Percentiles rank a stretch among this genome's conserved stretches.
Conservation (phyloP, 1,140 invertebrate genomes). For the Agrilus planipennis region DNA sequence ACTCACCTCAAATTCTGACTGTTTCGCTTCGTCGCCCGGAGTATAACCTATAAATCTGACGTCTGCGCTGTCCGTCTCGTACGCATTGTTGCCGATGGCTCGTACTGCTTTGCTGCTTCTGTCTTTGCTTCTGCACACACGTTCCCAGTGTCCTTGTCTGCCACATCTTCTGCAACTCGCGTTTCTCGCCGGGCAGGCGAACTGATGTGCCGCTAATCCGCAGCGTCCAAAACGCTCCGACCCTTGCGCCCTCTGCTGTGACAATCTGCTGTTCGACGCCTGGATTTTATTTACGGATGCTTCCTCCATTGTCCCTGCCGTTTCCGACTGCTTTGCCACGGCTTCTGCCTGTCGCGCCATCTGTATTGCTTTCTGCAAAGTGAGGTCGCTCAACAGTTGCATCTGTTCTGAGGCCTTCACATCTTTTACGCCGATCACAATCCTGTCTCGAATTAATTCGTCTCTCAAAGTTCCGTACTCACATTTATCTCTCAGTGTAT, state of each 20-base stretch:
- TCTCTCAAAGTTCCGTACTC: constrained; percentile 28
- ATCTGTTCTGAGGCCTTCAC: constrained; percentile 18
- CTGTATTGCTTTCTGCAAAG: constrained; percentile 14
- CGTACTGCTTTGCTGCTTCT: neutral
- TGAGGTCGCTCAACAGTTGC: constrained; percentile 16
- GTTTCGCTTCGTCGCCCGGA: no score
- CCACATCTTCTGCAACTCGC: constrained; percentile 14
- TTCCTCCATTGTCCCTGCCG: neutral
- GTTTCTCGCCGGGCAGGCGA: constrained; percentile 16
- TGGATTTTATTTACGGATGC: neutral
- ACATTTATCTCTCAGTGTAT: constrained; percentile 28
- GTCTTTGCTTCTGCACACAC: constrained; percentile 13
- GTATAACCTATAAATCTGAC: no score
- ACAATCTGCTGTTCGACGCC: constrained; percentile 2
- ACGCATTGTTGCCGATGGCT: no score
- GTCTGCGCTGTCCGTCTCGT: no score
- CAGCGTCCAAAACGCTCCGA: no score
- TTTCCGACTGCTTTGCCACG: constrained; percentile 14
- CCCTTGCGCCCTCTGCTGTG: no score
- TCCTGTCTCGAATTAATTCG: constrained; percentile 29
- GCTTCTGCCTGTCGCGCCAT: constrained; percentile 15
- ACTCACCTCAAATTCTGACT: no score
- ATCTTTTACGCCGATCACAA: constrained; percentile 29
- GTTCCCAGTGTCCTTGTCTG: constrained; percentile 18
- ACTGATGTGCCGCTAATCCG: no score